A percentile compares a stretch with the other conserved stretches of the same genome.
phyloP scores from a whole-genome alignment of 2,888 invertebrate genomes.

The Apeira syringaria region DNA sequence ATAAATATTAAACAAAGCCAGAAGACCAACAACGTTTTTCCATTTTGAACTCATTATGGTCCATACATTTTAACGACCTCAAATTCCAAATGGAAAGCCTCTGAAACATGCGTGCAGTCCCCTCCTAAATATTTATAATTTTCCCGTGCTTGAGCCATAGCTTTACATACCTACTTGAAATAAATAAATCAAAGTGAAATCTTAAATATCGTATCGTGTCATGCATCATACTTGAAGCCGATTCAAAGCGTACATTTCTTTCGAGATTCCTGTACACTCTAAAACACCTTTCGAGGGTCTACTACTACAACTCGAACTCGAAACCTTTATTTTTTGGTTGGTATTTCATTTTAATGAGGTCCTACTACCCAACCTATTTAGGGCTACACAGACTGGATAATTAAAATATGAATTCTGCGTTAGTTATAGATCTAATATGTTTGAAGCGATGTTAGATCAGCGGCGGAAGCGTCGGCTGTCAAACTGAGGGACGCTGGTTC shows the following conservation, averaged over 20 bases:
- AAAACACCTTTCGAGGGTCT: slow-evolving; percentile 43
- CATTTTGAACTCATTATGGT: slow-evolving; percentile 8
- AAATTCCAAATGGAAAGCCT: slow-evolving; percentile 4
- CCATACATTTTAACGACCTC: slow-evolving; percentile 12
- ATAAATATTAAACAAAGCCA: neutral
- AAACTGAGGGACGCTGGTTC: too few species aligned
- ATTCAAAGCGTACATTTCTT: slow-evolving; percentile 62
- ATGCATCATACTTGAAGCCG: slow-evolving; percentile 60
- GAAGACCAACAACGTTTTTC: slow-evolving; percentile 1
- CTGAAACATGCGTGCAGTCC: neutral
- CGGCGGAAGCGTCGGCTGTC: too few species aligned
- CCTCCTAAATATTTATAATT: slow-evolving; percentile 9
- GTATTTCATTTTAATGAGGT: too few species aligned
- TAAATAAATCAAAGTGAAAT: slow-evolving; percentile 25
- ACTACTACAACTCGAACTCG: neutral
- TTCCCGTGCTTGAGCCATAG: neutral
- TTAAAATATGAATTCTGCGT: too few species aligned
- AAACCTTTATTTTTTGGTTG: too few species aligned
- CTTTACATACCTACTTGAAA: neutral
- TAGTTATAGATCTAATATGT: too few species aligned
- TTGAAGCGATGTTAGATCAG: too few species aligned
- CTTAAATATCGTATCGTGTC: slow-evolving; percentile 36
- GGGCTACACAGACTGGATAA: too few species aligned
- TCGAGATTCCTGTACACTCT: slow-evolving; percentile 57
- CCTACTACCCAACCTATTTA: too few species aligned